Evolutionary conservation across 1,140 invertebrate genomes (phyloP).

Genomic region (Lepidotrigona ventralis): DNA sequence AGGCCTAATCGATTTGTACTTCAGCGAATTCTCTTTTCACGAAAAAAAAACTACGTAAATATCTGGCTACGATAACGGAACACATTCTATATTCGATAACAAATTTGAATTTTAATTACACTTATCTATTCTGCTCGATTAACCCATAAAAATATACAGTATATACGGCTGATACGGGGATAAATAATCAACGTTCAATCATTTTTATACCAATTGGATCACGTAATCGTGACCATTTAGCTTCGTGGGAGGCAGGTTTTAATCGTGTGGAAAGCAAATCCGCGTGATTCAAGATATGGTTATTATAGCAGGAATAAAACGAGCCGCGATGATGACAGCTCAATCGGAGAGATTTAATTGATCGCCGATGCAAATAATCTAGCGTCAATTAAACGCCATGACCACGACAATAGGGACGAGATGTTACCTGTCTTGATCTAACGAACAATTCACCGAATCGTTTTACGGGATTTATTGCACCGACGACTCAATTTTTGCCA

Average conservation of each 20-base stretch:
- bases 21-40: not conserved
- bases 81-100: not conserved
- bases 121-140: not conserved
- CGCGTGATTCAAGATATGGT: not conserved
- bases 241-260: not conserved
- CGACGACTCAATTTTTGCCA: constrained; percentile 12
- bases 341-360: constrained; percentile 18
- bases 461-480: constrained; percentile 4
- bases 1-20: not conserved
- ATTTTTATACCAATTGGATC: not conserved
- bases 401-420: not conserved
- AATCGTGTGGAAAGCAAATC: not conserved
- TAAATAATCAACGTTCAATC: not conserved
- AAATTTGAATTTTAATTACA: not conserved
- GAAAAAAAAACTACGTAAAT: not conserved
- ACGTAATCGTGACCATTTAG: not conserved
- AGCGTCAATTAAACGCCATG: constrained; percentile 23
- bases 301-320: not conserved
- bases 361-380: not conserved
- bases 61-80: too few species aligned
- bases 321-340: not conserved
- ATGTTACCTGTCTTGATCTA: constrained; percentile 41
- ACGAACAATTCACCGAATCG: not conserved
- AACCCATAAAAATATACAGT: not conserved
- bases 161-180: not conserved